phyloP scores from a whole-genome alignment of 2,113 vertebrate genomes.

The Xiphophorus hellerii region DNA sequence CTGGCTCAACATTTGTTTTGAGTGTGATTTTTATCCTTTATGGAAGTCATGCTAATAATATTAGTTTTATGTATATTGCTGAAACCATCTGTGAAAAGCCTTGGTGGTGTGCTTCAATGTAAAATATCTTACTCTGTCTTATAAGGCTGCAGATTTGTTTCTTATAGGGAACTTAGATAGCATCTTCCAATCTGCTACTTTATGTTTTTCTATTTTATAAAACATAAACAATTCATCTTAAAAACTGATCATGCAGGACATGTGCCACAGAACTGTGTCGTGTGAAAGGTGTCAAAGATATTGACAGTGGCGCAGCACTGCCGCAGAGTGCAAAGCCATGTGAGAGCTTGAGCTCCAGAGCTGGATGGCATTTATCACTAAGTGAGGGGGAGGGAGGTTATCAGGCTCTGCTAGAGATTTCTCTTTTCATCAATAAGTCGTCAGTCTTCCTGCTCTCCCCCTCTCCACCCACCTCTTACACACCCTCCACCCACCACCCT shows the following conservation, averaged over 20 bases:
- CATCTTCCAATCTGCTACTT: background rate
- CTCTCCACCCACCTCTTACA: conserved; percentile 45
- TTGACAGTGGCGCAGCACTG: conserved; percentile 5
- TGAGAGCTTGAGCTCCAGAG: conserved; percentile 19
- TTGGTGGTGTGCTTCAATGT: background rate
- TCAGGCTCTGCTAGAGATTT: conserved; percentile 57
- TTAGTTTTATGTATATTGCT: background rate
- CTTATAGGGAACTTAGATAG: background rate
- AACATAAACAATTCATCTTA: background rate
- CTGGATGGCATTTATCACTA: conserved; percentile 52
- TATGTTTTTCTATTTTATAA: background rate
- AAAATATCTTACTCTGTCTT: background rate
- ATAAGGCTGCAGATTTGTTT: background rate
- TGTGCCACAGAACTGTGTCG: background rate
- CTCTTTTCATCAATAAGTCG: conserved; percentile 71
- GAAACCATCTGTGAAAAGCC: background rate
- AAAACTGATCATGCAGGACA: background rate
- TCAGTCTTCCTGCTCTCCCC: conserved; percentile 50
- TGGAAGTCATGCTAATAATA: background rate
- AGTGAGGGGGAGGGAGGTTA: conserved; percentile 63
- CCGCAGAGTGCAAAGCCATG: conserved; percentile 3
- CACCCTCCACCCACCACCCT: conserved; percentile 9
- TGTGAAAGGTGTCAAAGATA: conserved; percentile 27
- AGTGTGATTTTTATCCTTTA: too few relatives aligned
- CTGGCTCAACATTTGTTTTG: too few relatives aligned